These are phyloP conservation scores for Brachylomia viminalis DNA, from an alignment of 2,888 invertebrate species.

Conservation along the genomic window DNA sequence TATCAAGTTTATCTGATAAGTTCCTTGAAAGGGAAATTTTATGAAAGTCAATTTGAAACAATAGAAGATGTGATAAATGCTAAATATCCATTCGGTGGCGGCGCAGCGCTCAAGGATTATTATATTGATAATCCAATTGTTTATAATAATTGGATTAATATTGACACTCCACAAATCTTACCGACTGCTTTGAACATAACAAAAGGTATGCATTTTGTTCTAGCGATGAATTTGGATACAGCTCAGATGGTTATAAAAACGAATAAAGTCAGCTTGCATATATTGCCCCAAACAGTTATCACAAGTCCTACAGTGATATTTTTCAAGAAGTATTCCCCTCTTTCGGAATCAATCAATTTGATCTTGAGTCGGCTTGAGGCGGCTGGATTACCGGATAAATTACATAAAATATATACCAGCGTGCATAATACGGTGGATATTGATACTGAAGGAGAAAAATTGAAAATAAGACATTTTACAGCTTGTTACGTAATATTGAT, in stretches of 20 bases:
- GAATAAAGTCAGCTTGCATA: slow-evolving; percentile 71
- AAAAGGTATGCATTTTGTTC: slow-evolving; percentile 77
- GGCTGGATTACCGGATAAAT: slow-evolving; percentile 77
- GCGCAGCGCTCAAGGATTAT: slow-evolving; percentile 79
- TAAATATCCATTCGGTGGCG: slow-evolving; percentile 81
- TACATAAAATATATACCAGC: slow-evolving; percentile 72
- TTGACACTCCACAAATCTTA: slow-evolving; percentile 72
- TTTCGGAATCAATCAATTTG: slow-evolving; percentile 72
- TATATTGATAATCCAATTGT: slow-evolving; percentile 76
- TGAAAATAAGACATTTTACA: slow-evolving; percentile 78
- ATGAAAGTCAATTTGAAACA: slow-evolving; percentile 73
- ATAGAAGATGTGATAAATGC: slow-evolving; percentile 78
- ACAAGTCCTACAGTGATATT: slow-evolving; percentile 78
- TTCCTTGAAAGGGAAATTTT: slow-evolving; percentile 79
- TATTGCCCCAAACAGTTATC: slow-evolving; percentile 75
- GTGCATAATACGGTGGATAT: slow-evolving; percentile 7
- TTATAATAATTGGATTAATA: slow-evolving; percentile 76
- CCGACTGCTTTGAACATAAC: slow-evolving; percentile 72
- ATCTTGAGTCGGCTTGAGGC: slow-evolving; percentile 76
- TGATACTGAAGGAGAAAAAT: slow-evolving; percentile 67
- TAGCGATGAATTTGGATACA: slow-evolving; percentile 78
- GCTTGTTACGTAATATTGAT: slow-evolving; percentile 81
- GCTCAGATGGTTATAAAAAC: slow-evolving; percentile 70
- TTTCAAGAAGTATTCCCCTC: slow-evolving; percentile 83
- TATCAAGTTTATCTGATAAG: slow-evolving; percentile 83